Evolutionary conservation across 2,797 vertebrate species (phyloP), one percentile per base, ranked within the genome.

Genomic region (Tiaroga cobitis): DNA sequence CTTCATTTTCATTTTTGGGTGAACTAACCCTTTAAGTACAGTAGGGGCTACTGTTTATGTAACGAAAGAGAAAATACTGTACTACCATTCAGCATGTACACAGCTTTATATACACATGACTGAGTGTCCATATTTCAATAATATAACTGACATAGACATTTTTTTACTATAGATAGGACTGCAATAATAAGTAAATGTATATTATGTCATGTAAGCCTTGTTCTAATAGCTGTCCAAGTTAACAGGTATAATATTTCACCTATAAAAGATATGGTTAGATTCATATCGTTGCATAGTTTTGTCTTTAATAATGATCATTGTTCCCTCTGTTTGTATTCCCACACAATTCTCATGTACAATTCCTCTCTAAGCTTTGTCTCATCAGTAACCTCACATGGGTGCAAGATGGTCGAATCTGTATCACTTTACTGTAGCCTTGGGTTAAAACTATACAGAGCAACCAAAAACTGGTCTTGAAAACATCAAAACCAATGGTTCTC

Each of bases 381-480:
- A 65, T 65, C 61, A 65, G 61, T 26, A 65, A 65, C 61, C 61
- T 65, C 26, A 65, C 61, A 32, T 65, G 61, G 61, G 61, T 65
- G 61, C 61, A 65, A 65, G 51, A 54, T 54, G 51, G 51, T 54
- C 18, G 51, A 54, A 54, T 54, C 51, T n/a, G n/a, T n/a, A n/a
- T n/a, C 67, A 68, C 67, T 68, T 68, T 68, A 68, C 67, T 68
- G 67, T 68, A 68, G 67, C 67, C 67, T 68, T 68, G 67, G 67
- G 10, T 43, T 43, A 43, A 43, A 43, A 39, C 67, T 43, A 43
- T 43, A 43, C 10, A 43, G 67, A 68, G 67, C 18, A 68, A 68
- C 67, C 67, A 68, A 68, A 68, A 68, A 68, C 56, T 68, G 65
- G 29, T 68, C 65, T 49, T 68, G 65, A 69, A 69, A 69, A 39